Base-by-base conservation (phyloP, 2,888 invertebrate species). In the Andrena haemorrhoa region DNA sequence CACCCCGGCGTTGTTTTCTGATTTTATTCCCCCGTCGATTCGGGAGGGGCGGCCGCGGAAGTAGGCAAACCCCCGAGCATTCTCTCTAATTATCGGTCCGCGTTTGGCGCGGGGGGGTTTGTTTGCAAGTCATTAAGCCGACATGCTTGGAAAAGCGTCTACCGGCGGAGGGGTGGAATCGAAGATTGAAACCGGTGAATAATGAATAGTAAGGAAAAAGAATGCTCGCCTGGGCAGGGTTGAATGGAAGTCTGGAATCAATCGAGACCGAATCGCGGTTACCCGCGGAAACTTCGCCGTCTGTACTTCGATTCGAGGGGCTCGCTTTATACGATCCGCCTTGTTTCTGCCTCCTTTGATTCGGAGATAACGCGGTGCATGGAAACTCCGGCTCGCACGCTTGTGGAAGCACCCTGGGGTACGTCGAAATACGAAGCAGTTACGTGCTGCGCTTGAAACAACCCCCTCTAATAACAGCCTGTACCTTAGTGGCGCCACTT, bases 111-210 rank as follows among this genome's bases (percentile, higher is more conserved):
- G 66, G 78, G 80, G 81, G 23, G 74, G 64, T 88, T 89, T 90
- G 86, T 87, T 91, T 84, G 89, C 87, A 85, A 89, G 86, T 89
- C 86, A 87, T 90, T 89, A 89, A 89, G 87, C 84, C 82, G 83
- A 84, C 82, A 63, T 70, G 81, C 72, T 77, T 51, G 56, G 80
- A 73, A 74, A 73, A 47, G 53, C 66, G 71, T 20, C n/a, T 71
- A 23, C 23, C n/a, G 41, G 8, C 51, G 35, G 26, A 58, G 5
- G 68, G 20, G 31, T 60, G 29, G 47, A 63, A 74, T 80, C 64
- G 80, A 78, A 85, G 83, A 87, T 75, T 75, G 79, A 77, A 84
- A 82, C 51, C 65, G 79, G 31, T 26, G 75, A 81, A 83, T 86
- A 84, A 86, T 86, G 84, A 83, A 83, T 83, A 78, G 51, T 63